A percentile compares a stretch with the other conserved stretches of the same genome.
These are phyloP conservation scores for Helicoverpa armigera DNA, from an alignment of 1,140 invertebrate genomes.

Conservation along the genomic window DNA sequence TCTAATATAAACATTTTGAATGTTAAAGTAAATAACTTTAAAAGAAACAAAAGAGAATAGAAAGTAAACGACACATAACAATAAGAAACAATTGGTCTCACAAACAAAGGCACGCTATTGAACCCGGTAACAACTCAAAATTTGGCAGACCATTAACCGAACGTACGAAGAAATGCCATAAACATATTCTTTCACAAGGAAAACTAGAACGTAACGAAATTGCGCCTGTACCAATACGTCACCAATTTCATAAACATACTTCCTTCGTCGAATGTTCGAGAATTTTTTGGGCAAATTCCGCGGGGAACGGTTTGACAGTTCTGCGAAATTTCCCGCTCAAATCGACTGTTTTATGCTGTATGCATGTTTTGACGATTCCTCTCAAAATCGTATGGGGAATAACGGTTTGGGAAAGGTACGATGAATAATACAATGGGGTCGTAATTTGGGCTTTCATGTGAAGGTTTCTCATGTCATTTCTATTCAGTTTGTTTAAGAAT, in stretches of 20 bases:
- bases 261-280: background rate
- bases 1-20: no score
- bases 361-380: constrained; percentile 24
- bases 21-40: background rate
- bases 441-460: background rate
- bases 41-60: background rate
- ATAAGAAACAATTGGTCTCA: background rate
- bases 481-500: background rate
- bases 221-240: constrained; percentile 9
- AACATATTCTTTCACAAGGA: background rate
- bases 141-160: background rate
- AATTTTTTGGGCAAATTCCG: constrained; percentile 1
- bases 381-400: background rate
- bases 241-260: constrained; percentile 35
- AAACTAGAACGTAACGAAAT: background rate
- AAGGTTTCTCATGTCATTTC: no score
- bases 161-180: background rate
- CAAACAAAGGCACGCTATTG: background rate
- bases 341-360: constrained; percentile 32
- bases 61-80: background rate
- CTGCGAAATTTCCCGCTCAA: constrained; percentile 18
- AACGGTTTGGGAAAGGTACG: background rate
- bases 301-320: constrained; percentile 5
- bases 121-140: background rate
- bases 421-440: background rate